These are phyloP conservation scores for Bos javanicus DNA, from an alignment of 2,113 vertebrate genomes.

Conservation along the genomic window DNA sequence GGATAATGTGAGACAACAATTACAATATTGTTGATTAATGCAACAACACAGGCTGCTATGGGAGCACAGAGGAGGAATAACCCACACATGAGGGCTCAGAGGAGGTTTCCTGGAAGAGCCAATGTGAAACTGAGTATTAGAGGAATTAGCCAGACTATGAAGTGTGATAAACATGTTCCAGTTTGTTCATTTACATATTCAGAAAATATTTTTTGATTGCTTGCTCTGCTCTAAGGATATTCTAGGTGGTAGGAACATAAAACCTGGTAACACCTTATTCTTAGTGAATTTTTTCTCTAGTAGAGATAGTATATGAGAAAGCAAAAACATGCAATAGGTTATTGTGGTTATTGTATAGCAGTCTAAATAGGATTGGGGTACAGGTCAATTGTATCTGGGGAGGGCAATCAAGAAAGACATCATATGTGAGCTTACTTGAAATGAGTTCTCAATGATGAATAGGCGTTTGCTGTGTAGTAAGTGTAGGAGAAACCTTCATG, in stretches of 20 bases:
- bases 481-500: background rate
- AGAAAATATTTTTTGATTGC: background rate
- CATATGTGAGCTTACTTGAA: background rate
- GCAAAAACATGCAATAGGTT: background rate
- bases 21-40: background rate
- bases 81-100: background rate
- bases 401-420: background rate
- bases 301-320: background rate
- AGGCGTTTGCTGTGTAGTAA: background rate
- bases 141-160: background rate
- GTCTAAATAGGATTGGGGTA: background rate
- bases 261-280: background rate
- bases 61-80: background rate
- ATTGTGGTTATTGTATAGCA: background rate
- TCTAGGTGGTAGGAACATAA: background rate
- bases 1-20: background rate
- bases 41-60: background rate
- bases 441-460: background rate
- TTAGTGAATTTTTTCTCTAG: background rate
- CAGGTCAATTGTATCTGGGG: background rate
- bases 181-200: background rate
- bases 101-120: background rate
- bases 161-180: background rate
- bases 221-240: background rate
- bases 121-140: background rate